Conservation (phyloP, 2,797 vertebrate genomes). For the Cottoperca gobio region DNA sequence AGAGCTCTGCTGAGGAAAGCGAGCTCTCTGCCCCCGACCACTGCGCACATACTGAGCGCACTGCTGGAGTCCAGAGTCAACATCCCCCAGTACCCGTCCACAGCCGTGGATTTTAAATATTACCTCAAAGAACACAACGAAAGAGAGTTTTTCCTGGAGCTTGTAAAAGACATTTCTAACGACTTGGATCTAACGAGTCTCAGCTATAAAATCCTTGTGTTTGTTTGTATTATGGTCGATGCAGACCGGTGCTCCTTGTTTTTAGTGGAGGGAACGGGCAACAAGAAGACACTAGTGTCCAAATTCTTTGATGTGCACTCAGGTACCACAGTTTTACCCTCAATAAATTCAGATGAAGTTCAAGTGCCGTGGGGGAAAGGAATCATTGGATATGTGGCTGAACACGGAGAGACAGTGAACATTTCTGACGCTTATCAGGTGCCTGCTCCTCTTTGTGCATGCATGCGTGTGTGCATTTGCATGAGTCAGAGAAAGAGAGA, state of each 20-base stretch:
- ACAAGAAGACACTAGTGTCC: constrained; percentile 96
- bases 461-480: constrained; percentile 38
- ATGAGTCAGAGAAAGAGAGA: constrained; percentile 43
- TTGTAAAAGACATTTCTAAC: constrained; percentile 99
- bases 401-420: constrained; percentile 97
- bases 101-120: constrained; percentile 96
- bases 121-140: constrained; percentile 96
- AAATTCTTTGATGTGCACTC: constrained; percentile 99
- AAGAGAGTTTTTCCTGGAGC: constrained; percentile 96
- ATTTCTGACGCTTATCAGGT: constrained; percentile 99
- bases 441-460: constrained; percentile 64
- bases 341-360: constrained; percentile 93
- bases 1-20: constrained; percentile 96
- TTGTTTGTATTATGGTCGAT: constrained; percentile 98
- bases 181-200: constrained; percentile 96
- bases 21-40: constrained; percentile 96
- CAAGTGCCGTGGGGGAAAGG: constrained; percentile 99
- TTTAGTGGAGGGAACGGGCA: constrained; percentile 92
- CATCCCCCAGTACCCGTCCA: constrained; percentile 96
- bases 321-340: constrained; percentile 94
- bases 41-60: constrained; percentile 96
- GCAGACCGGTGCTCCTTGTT: constrained; percentile 97
- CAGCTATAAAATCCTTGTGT: constrained; percentile 98
- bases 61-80: constrained; percentile 97
- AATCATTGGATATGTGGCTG: constrained; percentile 97